Evolutionary conservation across 2,888 invertebrate species (phyloP).

Genomic region (Drosophila putrida): DNA sequence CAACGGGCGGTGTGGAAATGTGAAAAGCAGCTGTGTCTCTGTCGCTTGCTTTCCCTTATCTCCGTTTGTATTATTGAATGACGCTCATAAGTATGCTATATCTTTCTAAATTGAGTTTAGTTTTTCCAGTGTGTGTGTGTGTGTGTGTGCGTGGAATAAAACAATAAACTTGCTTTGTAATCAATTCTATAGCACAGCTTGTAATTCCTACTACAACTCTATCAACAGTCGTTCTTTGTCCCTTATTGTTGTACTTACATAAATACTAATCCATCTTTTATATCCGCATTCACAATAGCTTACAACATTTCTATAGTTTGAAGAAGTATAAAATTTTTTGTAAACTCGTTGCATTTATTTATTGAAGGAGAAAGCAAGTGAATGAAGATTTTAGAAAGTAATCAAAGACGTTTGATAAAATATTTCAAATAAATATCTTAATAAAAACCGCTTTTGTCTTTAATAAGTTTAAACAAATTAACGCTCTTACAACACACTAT

Average conservation of each 20-base stretch:
- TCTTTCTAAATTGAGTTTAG: conserved; percentile 39
- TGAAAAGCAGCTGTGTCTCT: conserved; percentile 2
- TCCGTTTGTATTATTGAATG: conserved; percentile 24
- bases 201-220: conserved; percentile 1
- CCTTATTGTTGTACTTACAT: not conserved
- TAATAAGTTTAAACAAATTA: no score
- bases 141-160: conserved; percentile 1
- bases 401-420: no score
- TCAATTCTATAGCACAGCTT: conserved; percentile 16
- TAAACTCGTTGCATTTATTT: no score
- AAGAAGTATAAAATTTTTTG: no score
- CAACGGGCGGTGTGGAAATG: conserved; percentile 30
- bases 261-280: conserved; percentile 1
- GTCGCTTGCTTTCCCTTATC: conserved; percentile 1
- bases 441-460: no score
- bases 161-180: conserved; percentile 14
- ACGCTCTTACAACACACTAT: no score
- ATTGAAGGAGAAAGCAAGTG: no score
- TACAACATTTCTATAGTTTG: not conserved
- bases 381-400: no score
- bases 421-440: no score
- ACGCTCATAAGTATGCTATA: conserved; percentile 55
- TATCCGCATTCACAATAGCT: not conserved
- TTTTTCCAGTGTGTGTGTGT: not conserved
- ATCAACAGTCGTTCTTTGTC: not conserved